Evolutionary conservation across 2,888 invertebrate genomes (phyloP).

Genomic region (Ichneumoninae sp.): DNA sequence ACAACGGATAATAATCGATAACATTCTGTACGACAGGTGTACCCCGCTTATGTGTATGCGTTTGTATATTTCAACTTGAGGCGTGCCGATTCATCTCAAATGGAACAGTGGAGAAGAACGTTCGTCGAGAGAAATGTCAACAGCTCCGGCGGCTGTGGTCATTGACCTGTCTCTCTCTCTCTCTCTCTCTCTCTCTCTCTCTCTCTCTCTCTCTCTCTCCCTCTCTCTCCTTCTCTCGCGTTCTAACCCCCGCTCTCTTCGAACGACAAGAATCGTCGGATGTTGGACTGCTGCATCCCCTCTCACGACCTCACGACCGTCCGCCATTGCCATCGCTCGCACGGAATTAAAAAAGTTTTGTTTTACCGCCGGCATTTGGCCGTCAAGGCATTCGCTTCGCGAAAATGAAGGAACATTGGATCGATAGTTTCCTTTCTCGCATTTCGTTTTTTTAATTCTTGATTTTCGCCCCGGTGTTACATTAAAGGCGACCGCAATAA

Average conservation of each 20-base stretch:
- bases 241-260: slow-evolving; percentile 46
- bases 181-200: not conserved
- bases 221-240: slow-evolving; percentile 7
- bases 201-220: not conserved
- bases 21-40: slow-evolving; percentile 59
- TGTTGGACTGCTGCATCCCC: slow-evolving; percentile 58
- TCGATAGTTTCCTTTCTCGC: slow-evolving; percentile 48
- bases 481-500: not conserved
- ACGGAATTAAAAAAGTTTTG: slow-evolving; percentile 71
- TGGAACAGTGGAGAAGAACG: slow-evolving; percentile 34
- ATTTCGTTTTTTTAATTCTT: slow-evolving; percentile 15
- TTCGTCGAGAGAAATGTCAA: slow-evolving; percentile 47
- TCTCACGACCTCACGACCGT: slow-evolving; percentile 51
- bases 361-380: slow-evolving; percentile 65
- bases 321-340: slow-evolving; percentile 62
- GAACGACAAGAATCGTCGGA: slow-evolving; percentile 64
- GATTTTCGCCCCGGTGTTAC: not conserved
- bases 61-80: slow-evolving; percentile 28
- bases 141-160: slow-evolving; percentile 47
- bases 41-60: slow-evolving; percentile 43
- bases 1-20: slow-evolving; percentile 55
- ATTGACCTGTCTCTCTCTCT: slow-evolving; percentile 38
- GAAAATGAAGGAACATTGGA: slow-evolving; percentile 57
- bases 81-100: slow-evolving; percentile 39
- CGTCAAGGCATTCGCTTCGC: slow-evolving; percentile 55